These are phyloP conservation scores for Drosophila prolongata DNA, from an alignment of 2,888 invertebrate species.

Conservation along the genomic window DNA sequence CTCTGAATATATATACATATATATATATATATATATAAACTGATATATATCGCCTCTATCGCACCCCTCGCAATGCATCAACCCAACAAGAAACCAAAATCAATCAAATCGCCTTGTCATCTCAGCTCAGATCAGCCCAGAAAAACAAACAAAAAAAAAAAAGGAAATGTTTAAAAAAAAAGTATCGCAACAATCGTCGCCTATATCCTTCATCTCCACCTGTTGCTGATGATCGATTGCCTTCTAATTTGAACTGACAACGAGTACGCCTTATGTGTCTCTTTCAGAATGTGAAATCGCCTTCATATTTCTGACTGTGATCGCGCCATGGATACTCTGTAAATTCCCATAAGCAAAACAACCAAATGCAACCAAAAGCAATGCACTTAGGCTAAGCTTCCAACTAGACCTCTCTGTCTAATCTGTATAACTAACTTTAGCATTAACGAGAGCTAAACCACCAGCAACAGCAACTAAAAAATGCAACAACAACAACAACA, in stretches of 20 bases:
- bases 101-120: conserved; percentile 37
- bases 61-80: conserved; percentile 54
- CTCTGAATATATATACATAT: conserved; percentile 25
- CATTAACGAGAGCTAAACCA: conserved; percentile 64
- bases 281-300: conserved; percentile 83
- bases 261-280: conserved; percentile 83
- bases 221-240: conserved; percentile 75
- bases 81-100: conserved; percentile 34
- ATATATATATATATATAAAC: conserved; percentile 28
- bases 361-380: conserved; percentile 37
- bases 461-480: conserved; percentile 49
- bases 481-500: conserved; percentile 40
- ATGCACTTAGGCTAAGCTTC: conserved; percentile 67
- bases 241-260: conserved; percentile 75
- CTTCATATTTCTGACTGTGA: conserved; percentile 83
- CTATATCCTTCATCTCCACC: conserved; percentile 54
- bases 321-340: conserved; percentile 82
- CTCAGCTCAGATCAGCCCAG: conserved; percentile 49
- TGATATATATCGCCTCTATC: conserved; percentile 34
- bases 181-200: conserved; percentile 31
- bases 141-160: conserved; percentile 4
- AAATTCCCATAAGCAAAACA: conserved; percentile 65
- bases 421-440: conserved; percentile 46
- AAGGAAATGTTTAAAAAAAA: neutral
- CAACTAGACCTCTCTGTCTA: conserved; percentile 46